Conservation (phyloP, 2,113 vertebrate species). For the Papio anubis region DNA sequence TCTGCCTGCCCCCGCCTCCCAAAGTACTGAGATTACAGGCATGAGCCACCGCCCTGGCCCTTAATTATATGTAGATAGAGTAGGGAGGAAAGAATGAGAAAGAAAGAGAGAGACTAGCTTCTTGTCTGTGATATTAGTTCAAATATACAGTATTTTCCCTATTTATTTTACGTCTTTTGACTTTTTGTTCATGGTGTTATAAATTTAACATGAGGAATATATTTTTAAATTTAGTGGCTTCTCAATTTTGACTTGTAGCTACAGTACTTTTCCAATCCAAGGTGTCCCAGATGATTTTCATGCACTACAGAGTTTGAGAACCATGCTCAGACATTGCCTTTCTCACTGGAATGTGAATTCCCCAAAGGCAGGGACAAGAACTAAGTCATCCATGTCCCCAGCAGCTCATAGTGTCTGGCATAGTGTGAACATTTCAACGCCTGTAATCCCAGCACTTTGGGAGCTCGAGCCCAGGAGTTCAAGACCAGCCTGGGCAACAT, state of each 20-base stretch:
- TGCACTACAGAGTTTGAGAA: not conserved
- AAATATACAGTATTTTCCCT: not conserved
- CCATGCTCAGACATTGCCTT: not conserved
- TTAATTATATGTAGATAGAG: not conserved
- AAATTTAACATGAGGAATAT: not conserved
- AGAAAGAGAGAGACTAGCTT: not conserved
- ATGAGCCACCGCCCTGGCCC: not conserved
- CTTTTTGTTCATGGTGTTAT: slow-evolving; percentile 7
- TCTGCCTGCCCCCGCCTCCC: not conserved
- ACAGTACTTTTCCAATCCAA: not conserved
- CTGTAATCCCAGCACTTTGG: too few relatives aligned
- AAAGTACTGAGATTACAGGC: not conserved
- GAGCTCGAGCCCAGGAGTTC: too few relatives aligned
- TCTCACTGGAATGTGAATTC: not conserved
- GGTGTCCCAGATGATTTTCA: not conserved
- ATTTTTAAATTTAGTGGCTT: not conserved
- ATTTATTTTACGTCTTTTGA: not conserved
- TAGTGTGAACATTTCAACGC: not conserved
- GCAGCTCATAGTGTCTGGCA: not conserved
- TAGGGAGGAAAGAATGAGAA: not conserved
- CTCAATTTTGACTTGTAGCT: not conserved
- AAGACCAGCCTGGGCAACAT: too few relatives aligned
- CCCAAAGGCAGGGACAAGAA: not conserved
- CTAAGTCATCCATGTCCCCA: not conserved
- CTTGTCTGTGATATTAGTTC: not conserved